These are phyloP conservation scores for Cebidichthys violaceus DNA, from an alignment of 2,113 vertebrate species.

Conservation along the genomic window DNA sequence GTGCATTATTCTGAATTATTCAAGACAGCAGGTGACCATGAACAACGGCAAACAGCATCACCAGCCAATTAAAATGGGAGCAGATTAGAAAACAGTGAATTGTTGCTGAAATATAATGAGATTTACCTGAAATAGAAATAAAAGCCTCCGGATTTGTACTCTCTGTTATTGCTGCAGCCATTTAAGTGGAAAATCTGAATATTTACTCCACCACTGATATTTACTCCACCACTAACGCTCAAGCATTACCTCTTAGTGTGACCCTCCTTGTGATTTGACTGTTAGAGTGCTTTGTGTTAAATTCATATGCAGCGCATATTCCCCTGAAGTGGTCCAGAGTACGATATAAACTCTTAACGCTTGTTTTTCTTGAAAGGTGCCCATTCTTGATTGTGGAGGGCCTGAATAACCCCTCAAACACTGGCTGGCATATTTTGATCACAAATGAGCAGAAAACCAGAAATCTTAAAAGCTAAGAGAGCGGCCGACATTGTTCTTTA, in stretches of 20 bases:
- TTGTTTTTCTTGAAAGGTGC: constrained; percentile 13
- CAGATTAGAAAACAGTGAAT: not conserved
- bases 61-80: not conserved
- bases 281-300: not conserved
- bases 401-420: constrained; percentile 21
- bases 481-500: not conserved
- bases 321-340: constrained; percentile 15
- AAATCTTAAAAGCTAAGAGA: constrained; percentile 7
- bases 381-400: constrained; percentile 57
- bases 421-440: constrained; percentile 52
- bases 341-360: constrained; percentile 51
- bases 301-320: constrained; percentile 36
- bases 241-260: not conserved
- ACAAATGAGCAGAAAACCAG: constrained; percentile 38
- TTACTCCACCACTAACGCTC: not conserved
- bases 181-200: not conserved
- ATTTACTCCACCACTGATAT: constrained; percentile 4
- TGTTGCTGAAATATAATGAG: not conserved
- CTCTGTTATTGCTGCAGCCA: not conserved
- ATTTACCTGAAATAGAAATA: not conserved
- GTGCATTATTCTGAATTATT: not conserved
- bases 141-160: not conserved
- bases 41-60: not conserved
- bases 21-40: not conserved
- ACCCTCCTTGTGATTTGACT: not conserved